These are phyloP conservation scores for Sporophila hypoxantha DNA, from an alignment of 2,113 vertebrate species.

Conservation along the genomic window DNA sequence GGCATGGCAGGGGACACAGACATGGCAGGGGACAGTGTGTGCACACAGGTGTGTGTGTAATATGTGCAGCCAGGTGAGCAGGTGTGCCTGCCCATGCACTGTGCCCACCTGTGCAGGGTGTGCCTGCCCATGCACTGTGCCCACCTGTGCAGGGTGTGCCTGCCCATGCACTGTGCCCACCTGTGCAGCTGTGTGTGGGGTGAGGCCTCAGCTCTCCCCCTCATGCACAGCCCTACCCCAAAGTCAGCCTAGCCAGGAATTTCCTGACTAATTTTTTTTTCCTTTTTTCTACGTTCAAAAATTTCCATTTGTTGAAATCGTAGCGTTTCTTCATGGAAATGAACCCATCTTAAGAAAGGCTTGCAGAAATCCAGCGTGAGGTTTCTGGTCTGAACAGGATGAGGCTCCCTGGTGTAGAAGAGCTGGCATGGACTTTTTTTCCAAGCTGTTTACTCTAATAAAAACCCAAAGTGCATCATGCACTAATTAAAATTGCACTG, in stretches of 20 bases:
- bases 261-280: not conserved
- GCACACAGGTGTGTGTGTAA: not conserved
- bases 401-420: constrained; percentile 32
- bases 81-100: accelerated
- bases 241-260: not conserved
- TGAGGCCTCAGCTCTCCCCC: not conserved
- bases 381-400: constrained; percentile 35
- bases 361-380: not conserved
- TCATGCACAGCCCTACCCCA: not conserved
- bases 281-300: not conserved
- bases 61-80: not conserved
- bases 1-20: too few relatives aligned
- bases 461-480: constrained; percentile 8
- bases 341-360: not conserved
- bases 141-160: too few relatives aligned
- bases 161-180: accelerated
- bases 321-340: not conserved
- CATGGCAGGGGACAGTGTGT: too few relatives aligned
- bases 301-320: not conserved
- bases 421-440: not conserved
- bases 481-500: constrained; percentile 37
- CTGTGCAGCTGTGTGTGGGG: not conserved
- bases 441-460: constrained; percentile 40
- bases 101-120: not conserved
- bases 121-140: accelerated